Conservation (phyloP, 2,797 vertebrate species). For the Falco novaeseelandiae region DNA sequence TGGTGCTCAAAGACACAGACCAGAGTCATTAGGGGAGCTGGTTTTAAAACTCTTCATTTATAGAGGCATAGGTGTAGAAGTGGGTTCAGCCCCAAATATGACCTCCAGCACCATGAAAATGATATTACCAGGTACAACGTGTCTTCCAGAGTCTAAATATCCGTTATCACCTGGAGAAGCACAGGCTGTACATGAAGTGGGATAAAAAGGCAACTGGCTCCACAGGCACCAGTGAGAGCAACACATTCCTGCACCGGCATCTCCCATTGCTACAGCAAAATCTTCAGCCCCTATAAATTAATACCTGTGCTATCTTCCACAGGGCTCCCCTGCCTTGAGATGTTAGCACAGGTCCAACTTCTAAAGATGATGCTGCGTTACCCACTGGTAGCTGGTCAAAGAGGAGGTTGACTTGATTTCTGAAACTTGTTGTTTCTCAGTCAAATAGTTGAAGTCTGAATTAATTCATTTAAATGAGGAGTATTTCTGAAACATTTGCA, state of each 20-base stretch:
- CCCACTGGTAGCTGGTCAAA: background rate
- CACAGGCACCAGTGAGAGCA: background rate
- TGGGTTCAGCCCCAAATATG: background rate
- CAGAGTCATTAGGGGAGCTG: background rate
- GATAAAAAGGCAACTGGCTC: background rate
- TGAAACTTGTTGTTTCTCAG: background rate
- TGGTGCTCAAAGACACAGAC: background rate
- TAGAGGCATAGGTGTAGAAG: background rate
- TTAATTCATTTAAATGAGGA: background rate
- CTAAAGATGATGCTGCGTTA: background rate
- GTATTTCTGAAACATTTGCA: background rate
- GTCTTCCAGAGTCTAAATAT: background rate
- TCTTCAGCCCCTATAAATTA: background rate
- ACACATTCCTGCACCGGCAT: background rate
- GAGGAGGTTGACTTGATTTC: background rate
- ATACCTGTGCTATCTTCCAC: background rate
- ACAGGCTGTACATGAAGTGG: background rate
- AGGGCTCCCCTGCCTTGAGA: no score
- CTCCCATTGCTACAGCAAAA: background rate
- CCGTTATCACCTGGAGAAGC: background rate
- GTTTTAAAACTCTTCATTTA: background rate
- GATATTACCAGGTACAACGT: fast-evolving
- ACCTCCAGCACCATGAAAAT: background rate
- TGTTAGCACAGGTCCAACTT: background rate
- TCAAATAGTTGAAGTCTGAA: background rate